Evolutionary conservation across 2,888 invertebrate species (phyloP), one percentile per base, ranked within the genome.

Genomic region (Lasius fuliginosus): DNA sequence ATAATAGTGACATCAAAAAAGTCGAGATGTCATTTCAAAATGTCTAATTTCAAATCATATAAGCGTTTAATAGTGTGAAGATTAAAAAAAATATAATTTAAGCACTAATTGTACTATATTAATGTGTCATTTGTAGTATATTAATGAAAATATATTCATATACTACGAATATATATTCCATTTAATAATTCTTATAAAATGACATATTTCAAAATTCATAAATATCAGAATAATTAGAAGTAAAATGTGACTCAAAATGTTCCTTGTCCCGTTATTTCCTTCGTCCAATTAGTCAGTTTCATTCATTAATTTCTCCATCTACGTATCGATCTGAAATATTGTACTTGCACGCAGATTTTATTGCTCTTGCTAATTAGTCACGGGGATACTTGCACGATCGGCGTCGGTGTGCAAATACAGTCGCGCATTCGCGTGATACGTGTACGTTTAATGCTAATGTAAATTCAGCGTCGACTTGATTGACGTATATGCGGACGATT

Each of bases 401-500:
- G 27, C 5, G 76, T 3, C 23, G 33, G 56, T 69, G 77, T 15
- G 27, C 33, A 42, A 42, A 68, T 58, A 77, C 56, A 42, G 8
- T 3, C 58, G 46, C 30, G 46, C 33, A 46, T 33, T 74, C 11
- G 74, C 27, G 15, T 77, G 77, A 68, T n/a, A 53, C 65, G 67
- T 46, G 60, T 62, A 23, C 62, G 40, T 84, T 82, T 82, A 68
- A 58, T 42, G 74, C 67, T 74, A 82, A 84, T 84, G 75, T 49
- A 68, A 74, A 62, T 75, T 75, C 82, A 68, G 40, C 40, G 36
- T 18, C 42, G 30, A 62, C 62, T 53, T 82, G 82, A 84, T 82
- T 82, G 84, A 84, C 81, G 27, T 65, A 71, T 71, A 71, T 58
- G 71, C 33, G 58, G 62, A 58, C 58, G 77, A 81, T 36, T 69